Percentiles rank a stretch among this genome's conserved stretches.
Evolutionary conservation across 2,113 vertebrate species (phyloP).

Genomic region (Epinephelus moara): DNA sequence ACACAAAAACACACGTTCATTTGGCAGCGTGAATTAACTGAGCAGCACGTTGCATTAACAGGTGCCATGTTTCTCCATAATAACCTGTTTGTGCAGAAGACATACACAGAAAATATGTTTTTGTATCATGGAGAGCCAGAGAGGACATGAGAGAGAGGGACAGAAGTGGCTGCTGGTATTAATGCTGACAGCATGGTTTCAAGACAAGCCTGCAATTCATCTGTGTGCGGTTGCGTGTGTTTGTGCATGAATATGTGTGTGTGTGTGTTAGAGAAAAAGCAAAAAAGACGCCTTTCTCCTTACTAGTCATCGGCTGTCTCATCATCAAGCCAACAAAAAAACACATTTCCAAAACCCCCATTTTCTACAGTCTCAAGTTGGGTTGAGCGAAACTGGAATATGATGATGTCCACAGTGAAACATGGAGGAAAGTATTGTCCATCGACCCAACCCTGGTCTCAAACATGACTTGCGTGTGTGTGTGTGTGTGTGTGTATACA

Average conservation of each 20-base stretch:
- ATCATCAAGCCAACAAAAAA: constrained; percentile 1
- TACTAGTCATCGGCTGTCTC: constrained; percentile 6
- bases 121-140: not conserved
- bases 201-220: constrained; percentile 24
- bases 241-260: not conserved
- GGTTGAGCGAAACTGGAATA: too few species aligned
- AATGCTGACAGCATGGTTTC: constrained; percentile 18
- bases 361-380: not conserved
- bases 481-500: not conserved
- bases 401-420: too few species aligned
- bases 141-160: not conserved
- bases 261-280: not conserved
- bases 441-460: not conserved
- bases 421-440: too few species aligned
- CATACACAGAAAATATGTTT: not conserved
- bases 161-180: constrained; percentile 2
- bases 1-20: constrained; percentile 50
- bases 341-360: not conserved
- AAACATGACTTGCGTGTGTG: not conserved
- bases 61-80: not conserved
- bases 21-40: constrained; percentile 19
- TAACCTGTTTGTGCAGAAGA: constrained; percentile 19
- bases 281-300: not conserved
- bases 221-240: not conserved
- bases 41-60: not conserved